phyloP scores from a whole-genome alignment of 2,888 invertebrate species.

The Opisthograptis luteolata region DNA sequence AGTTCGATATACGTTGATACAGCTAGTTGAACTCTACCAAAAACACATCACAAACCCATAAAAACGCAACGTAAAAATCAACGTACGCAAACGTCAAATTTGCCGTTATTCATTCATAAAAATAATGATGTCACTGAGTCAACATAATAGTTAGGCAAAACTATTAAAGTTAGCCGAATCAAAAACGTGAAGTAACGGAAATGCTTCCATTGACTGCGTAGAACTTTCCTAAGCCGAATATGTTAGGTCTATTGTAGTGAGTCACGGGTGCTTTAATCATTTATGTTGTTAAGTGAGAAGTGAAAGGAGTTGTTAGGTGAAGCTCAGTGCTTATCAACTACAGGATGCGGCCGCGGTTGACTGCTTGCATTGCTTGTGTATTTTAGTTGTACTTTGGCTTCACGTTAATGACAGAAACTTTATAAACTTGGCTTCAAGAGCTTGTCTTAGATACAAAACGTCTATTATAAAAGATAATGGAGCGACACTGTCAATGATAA shows the following conservation, averaged over 20 bases:
- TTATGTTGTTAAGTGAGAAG: constrained; percentile 26
- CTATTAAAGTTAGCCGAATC: constrained; percentile 12
- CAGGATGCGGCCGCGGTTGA: constrained; percentile 20
- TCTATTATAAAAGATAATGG: too few species aligned
- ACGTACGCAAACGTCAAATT: background rate
- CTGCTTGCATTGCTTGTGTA: constrained; percentile 10
- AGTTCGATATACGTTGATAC: background rate
- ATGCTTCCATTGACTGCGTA: constrained; percentile 22
- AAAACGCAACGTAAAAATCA: constrained; percentile 2
- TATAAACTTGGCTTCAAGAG: background rate
- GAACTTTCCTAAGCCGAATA: constrained; percentile 28
- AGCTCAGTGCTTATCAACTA: constrained; percentile 18
- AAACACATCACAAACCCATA: constrained; percentile 15
- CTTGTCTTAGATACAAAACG: too few species aligned
- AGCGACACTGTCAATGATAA: too few species aligned
- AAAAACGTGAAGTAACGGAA: constrained; percentile 31
- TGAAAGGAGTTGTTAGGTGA: constrained; percentile 30
- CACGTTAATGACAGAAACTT: background rate
- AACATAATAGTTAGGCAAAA: background rate
- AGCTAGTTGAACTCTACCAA: constrained; percentile 9
- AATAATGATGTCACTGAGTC: constrained; percentile 17
- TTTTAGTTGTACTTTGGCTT: background rate
- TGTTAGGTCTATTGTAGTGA: constrained; percentile 24
- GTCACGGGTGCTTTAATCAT: constrained; percentile 30
- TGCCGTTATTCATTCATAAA: constrained; percentile 25